These are phyloP conservation scores for Chaetorhynchus papuensis DNA, from an alignment of 2,113 vertebrate genomes.

Conservation along the genomic window DNA sequence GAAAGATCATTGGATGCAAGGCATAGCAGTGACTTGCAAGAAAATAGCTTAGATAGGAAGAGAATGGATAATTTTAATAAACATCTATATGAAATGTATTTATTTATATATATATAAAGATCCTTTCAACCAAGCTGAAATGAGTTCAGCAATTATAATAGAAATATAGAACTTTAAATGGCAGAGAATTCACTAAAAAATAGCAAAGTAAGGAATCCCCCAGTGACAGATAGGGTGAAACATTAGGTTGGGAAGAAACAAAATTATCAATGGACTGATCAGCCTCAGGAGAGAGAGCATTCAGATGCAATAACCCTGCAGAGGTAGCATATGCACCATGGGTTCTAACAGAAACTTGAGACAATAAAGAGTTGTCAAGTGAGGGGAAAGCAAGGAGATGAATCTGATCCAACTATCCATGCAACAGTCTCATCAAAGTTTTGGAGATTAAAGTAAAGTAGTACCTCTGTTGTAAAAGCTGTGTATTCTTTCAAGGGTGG, in stretches of 20 bases:
- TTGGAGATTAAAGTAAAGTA: neutral
- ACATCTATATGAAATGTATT: neutral
- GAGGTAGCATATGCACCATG: fast-evolving
- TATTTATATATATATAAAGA: neutral
- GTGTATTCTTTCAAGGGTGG: neutral
- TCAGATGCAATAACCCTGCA: neutral
- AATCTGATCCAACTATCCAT: neutral
- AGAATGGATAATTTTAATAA: neutral
- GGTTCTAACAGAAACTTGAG: neutral
- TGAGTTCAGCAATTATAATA: neutral
- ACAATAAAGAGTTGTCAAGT: neutral
- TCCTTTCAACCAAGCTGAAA: neutral
- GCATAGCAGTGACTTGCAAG: neutral
- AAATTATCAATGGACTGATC: neutral
- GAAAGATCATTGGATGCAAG: neutral
- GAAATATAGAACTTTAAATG: neutral
- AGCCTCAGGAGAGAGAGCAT: neutral
- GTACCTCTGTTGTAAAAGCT: neutral
- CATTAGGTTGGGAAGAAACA: neutral
- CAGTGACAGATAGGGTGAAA: neutral
- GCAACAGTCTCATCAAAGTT: neutral
- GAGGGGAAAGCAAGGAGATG: neutral
- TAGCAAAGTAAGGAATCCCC: neutral
- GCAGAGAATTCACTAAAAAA: neutral
- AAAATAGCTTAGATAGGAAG: neutral